phyloP scores from a whole-genome alignment of 2,113 vertebrate species.

The Eclectus roratus region DNA sequence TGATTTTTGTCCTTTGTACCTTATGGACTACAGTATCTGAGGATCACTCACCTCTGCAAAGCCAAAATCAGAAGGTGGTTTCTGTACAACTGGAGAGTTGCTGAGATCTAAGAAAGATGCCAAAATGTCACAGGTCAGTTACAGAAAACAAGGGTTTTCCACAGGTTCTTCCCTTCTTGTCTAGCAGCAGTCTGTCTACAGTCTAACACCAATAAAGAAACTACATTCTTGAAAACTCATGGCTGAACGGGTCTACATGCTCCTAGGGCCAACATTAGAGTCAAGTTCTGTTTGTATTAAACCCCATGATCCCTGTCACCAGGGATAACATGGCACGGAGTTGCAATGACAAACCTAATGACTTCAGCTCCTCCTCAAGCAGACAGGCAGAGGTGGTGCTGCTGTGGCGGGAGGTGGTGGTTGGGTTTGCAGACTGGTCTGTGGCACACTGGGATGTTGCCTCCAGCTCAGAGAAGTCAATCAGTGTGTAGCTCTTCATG shows the following conservation, averaged over 20 bases:
- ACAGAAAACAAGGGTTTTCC: not conserved
- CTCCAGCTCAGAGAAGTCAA: constrained; percentile 82
- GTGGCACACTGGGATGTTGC: not conserved
- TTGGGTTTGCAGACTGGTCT: rapidly evolving
- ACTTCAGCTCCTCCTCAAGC: constrained; percentile 66
- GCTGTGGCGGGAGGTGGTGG: not conserved
- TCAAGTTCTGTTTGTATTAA: not conserved
- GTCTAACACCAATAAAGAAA: not conserved
- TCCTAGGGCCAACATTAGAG: not conserved
- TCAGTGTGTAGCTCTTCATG: constrained; percentile 80
- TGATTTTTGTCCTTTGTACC: not conserved
- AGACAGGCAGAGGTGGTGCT: constrained; percentile 15
- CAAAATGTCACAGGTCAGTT: not conserved
- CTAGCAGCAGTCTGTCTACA: not conserved
- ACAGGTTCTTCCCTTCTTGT: not conserved
- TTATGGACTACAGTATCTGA: not conserved
- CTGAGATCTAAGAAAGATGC: constrained; percentile 18
- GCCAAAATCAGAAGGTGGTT: not conserved
- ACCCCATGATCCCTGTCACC: rapidly evolving
- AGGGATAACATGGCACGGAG: rapidly evolving
- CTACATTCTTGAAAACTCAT: not conserved
- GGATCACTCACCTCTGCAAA: constrained; percentile 23
- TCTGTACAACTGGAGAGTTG: not conserved
- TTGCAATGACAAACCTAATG: constrained; percentile 63
- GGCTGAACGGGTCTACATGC: not conserved